Percentiles rank a stretch among this genome's conserved stretches.
These are phyloP conservation scores for Eupithecia subfuscata DNA, from an alignment of 2,888 invertebrate species.

Conservation along the genomic window DNA sequence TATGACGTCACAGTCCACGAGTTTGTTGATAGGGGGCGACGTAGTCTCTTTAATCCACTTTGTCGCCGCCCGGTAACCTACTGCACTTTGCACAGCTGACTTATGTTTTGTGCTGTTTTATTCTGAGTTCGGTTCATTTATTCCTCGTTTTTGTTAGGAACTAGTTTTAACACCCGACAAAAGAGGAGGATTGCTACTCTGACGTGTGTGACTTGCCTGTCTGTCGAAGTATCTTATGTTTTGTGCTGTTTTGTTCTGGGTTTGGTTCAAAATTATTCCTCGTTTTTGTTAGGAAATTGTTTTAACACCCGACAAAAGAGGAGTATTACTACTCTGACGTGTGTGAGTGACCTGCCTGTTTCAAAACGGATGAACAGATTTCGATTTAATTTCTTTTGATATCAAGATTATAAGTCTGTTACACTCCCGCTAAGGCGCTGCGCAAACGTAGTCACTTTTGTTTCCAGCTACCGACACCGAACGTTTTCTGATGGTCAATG, in stretches of 20 bases:
- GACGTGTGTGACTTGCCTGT: too few relatives aligned
- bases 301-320: not conserved
- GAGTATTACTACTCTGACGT: too few relatives aligned
- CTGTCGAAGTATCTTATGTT: too few relatives aligned
- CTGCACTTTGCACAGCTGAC: constrained; percentile 14
- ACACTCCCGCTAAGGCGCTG: too few relatives aligned
- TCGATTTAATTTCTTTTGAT: not conserved
- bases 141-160: not conserved
- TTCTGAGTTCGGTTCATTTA: not conserved
- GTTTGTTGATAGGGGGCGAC: constrained; percentile 7
- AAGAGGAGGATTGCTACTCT: too few relatives aligned
- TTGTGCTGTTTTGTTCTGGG: not conserved
- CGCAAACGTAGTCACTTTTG: too few relatives aligned
- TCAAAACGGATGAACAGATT: not conserved
- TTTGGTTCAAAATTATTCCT: not conserved
- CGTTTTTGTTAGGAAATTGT: not conserved
- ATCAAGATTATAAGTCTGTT: too few relatives aligned
- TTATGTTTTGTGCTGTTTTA: not conserved
- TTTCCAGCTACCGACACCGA: too few relatives aligned
- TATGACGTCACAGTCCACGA: not conserved
- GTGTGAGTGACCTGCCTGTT: too few relatives aligned
- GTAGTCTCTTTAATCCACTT: not conserved
- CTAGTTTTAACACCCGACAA: not conserved
- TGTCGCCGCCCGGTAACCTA: constrained; percentile 9
- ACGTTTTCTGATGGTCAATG: too few relatives aligned